phyloP scores from a whole-genome alignment of 2,888 invertebrate species.

The Hanleya hanleyi region DNA sequence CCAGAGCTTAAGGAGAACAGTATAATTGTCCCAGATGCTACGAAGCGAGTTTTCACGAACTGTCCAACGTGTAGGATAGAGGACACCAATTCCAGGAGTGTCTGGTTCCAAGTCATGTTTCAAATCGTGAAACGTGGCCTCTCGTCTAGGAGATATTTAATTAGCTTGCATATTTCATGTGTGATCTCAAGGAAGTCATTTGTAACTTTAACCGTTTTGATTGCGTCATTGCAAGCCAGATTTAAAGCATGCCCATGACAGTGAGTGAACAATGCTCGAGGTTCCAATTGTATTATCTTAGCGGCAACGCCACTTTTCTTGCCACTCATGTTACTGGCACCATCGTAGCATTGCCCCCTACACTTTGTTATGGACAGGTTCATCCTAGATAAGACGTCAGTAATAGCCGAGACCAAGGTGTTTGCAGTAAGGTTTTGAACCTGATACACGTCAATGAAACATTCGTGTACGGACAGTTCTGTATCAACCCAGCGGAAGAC shows the following conservation, averaged over 20 bases:
- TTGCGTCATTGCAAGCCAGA: too few species aligned
- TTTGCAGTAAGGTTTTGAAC: slow-evolving; percentile 7
- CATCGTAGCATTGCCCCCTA: slow-evolving; percentile 7
- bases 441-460: slow-evolving; percentile 24
- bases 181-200: too few species aligned
- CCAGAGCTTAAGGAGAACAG: too few species aligned
- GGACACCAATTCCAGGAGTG: background rate
- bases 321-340: background rate
- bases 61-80: background rate
- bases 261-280: too few species aligned
- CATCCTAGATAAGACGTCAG: background rate
- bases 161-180: background rate
- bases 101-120: background rate
- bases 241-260: too few species aligned
- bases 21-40: background rate
- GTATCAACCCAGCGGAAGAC: background rate
- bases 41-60: background rate
- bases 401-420: background rate
- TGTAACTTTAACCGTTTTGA: too few species aligned
- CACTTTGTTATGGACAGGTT: background rate
- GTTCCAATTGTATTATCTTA: background rate
- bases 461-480: slow-evolving; percentile 11
- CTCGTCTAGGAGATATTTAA: background rate
- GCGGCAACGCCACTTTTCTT: background rate
- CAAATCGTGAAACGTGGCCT: background rate